Base-by-base conservation (phyloP, 2,888 invertebrate species). In the Diaperis boleti region DNA sequence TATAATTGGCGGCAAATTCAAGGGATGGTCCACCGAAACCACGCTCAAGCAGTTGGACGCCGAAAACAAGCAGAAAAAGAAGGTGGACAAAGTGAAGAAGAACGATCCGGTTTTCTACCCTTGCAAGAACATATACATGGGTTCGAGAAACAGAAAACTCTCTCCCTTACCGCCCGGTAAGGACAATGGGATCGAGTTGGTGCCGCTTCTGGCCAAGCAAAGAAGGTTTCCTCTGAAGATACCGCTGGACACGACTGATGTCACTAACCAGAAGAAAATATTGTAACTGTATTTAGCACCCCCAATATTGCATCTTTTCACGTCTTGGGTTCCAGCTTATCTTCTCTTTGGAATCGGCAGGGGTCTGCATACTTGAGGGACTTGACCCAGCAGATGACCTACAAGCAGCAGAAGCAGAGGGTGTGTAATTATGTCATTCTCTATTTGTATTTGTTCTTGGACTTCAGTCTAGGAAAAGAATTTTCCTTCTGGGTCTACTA, bases 121-220 rank as follows among this genome's bases (percentile, higher is more conserved):
- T 11, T 67, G 64, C 39, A 71, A 70, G 52, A 65, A 66, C 26
- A 70, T 74, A 37, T 55, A 72, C 26, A 50, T 68, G 6, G 68
- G 70, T 7, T 68, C 69, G 10, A 73, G 65, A 59, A 68, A 69
- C 54, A 57, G 70, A 35, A 75, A 71, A 74, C 78, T 79, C 78
- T 73, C 77, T 59, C 74, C 78, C 70, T 75, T 77, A 76, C 76
- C 69, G 7, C 67, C 73, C 41, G 63, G 71, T 70, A 76, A 78
- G 68, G 78, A 76, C 59, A 71, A 89, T 13, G 92, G 92, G 14
- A 86, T 91, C 47, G 92, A 92, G 80, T 82, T 93, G 74, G 92
- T 92, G 56, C 90, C 92, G 1, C 81, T 93, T 47, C 80, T 93
- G 67, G 90, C 91, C 14, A 86, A 89, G 66, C 85, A 89, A 69